phyloP scores from a whole-genome alignment of 2,797 vertebrate genomes.

The Potorous gilbertii region DNA sequence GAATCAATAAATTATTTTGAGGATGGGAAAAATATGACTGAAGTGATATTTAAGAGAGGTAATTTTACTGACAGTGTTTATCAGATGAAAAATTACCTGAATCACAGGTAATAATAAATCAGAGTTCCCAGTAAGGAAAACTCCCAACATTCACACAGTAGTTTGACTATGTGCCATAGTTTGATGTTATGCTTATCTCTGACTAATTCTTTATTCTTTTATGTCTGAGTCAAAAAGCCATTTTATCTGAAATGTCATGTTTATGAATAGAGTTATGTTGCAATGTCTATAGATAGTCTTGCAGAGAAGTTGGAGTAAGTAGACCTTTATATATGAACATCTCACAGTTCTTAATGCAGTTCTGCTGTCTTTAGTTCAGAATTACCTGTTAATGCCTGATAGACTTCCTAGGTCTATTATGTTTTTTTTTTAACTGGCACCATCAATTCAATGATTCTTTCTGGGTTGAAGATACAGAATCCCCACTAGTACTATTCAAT shows the following conservation, averaged over 20 bases:
- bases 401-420: not conserved
- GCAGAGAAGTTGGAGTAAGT: not conserved
- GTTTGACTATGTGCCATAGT: not conserved
- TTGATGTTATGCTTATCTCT: not conserved
- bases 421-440: not conserved
- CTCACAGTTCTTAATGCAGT: not conserved
- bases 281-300: not conserved
- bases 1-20: not conserved
- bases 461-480: not conserved
- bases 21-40: not conserved
- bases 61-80: not conserved
- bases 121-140: not conserved
- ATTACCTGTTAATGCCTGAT: not conserved
- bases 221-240: not conserved
- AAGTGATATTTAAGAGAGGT: not conserved
- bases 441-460: not conserved
- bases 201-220: not conserved
- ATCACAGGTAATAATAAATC: not conserved
- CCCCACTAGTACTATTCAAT: not conserved
- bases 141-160: not conserved
- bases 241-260: not conserved
- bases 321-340: not conserved
- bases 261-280: not conserved
- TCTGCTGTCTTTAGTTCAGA: not conserved
- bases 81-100: not conserved